These are phyloP conservation scores for Rhinella marina DNA, from an alignment of 2,797 vertebrate species.

Conservation along the genomic window DNA sequence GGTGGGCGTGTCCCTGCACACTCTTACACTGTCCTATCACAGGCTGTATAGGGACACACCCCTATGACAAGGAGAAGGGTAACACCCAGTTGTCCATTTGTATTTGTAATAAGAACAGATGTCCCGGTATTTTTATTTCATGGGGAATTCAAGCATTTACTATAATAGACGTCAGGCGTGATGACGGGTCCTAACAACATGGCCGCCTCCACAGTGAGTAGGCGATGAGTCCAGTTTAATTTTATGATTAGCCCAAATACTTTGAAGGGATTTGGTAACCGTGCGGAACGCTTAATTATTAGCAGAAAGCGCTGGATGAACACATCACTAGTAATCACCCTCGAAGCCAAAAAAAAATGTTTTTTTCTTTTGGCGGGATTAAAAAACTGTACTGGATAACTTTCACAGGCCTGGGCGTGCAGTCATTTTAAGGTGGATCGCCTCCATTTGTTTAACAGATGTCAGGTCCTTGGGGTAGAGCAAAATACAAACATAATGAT, in stretches of 20 bases:
- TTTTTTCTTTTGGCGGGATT: not conserved
- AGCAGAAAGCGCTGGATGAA: constrained; percentile 18
- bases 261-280: constrained; percentile 14
- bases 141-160: not conserved
- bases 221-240: constrained; percentile 15
- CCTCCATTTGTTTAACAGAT: constrained; percentile 44
- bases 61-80: not conserved
- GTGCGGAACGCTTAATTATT: constrained; percentile 29
- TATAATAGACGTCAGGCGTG: not conserved
- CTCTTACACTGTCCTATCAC: not conserved
- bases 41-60: not conserved
- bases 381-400: not conserved
- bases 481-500: not conserved
- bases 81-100: too few relatives aligned
- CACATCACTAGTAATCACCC: constrained; percentile 17
- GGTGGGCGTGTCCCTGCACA: not conserved
- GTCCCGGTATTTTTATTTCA: not conserved
- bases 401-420: not conserved
- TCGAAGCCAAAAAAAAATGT: constrained; percentile 11
- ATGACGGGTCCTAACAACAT: not conserved
- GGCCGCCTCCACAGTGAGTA: constrained; percentile 24
- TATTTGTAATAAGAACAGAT: too few relatives aligned
- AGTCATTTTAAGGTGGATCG: not conserved
- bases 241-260: constrained; percentile 12
- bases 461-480: not conserved